Evolutionary conservation across 2,113 vertebrate species (phyloP).

Genomic region (Sander lucioperca): DNA sequence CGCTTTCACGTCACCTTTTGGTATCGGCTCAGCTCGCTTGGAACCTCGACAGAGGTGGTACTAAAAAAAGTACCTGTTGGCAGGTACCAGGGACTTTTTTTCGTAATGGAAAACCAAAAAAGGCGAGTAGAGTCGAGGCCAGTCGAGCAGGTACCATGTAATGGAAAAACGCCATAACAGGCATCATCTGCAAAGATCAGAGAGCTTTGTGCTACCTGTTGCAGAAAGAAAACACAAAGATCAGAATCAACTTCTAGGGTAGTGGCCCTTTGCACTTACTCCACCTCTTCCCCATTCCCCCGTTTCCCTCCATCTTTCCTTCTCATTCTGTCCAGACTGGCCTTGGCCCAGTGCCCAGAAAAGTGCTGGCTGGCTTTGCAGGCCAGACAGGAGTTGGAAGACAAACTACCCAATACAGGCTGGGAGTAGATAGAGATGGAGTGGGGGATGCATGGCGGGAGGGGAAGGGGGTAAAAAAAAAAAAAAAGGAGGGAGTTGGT

Average conservation of each 20-base stretch:
- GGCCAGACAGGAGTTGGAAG: constrained; percentile 60
- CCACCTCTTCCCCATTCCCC: background rate
- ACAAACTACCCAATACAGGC: constrained; percentile 70
- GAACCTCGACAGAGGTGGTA: no score
- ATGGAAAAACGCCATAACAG: background rate
- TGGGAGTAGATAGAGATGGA: constrained; percentile 68
- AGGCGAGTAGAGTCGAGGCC: no score
- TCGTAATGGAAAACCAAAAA: no score
- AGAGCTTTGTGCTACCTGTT: constrained; percentile 8
- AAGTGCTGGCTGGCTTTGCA: constrained; percentile 54
- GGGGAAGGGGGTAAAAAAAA: constrained; percentile 4
- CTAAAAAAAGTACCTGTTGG: no score
- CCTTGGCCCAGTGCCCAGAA: constrained; percentile 67
- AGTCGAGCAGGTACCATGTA: no score
- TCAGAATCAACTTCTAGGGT: constrained; percentile 10
- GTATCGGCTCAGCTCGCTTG: no score
- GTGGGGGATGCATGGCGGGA: constrained; percentile 23
- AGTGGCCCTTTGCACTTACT: background rate
- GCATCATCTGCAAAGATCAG: constrained; percentile 23
- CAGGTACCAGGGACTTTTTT: no score
- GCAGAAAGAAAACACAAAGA: constrained; percentile 31
- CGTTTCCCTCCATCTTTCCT: constrained; percentile 6
- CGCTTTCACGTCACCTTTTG: no score
- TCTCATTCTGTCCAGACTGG: constrained; percentile 43
- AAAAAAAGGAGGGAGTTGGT: constrained; percentile 33